Percentiles rank a stretch among this genome's conserved stretches.
Evolutionary conservation across 2,797 vertebrate species (phyloP).

Genomic region (Muscicapa comitata): DNA sequence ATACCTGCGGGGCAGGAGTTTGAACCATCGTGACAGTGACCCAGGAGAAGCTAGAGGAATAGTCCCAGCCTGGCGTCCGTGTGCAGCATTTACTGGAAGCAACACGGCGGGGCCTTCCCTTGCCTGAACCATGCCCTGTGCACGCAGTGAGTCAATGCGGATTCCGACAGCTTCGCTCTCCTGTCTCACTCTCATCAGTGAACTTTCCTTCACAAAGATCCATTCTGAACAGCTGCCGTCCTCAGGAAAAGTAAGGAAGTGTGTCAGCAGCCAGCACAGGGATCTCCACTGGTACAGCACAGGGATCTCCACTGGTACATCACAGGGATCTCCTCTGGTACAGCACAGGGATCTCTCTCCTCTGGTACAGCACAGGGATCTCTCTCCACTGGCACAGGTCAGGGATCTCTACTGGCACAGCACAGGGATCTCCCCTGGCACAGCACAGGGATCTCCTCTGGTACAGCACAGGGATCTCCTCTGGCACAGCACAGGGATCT

Average conservation of each 20-base stretch:
- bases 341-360: no score
- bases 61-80: fast-evolving
- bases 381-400: no score
- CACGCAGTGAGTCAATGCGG: neutral
- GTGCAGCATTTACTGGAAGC: neutral
- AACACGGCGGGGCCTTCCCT: neutral
- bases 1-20: fast-evolving
- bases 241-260: neutral
- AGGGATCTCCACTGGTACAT: no score
- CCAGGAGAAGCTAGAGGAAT: neutral
- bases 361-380: no score
- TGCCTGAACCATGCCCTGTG: neutral
- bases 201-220: neutral
- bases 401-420: no score
- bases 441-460: no score
- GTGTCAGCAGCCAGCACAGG: neutral
- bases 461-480: no score
- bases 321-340: no score
- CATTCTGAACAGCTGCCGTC: neutral
- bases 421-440: no score
- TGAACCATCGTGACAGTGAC: fast-evolving
- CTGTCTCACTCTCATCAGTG: no score
- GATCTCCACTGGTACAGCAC: no score
- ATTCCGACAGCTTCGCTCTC: neutral
- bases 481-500: no score